Evolutionary conservation across 2,113 vertebrate genomes (phyloP), one percentile per base, ranked within the genome.

Genomic region (Picathartes gymnocephalus): DNA sequence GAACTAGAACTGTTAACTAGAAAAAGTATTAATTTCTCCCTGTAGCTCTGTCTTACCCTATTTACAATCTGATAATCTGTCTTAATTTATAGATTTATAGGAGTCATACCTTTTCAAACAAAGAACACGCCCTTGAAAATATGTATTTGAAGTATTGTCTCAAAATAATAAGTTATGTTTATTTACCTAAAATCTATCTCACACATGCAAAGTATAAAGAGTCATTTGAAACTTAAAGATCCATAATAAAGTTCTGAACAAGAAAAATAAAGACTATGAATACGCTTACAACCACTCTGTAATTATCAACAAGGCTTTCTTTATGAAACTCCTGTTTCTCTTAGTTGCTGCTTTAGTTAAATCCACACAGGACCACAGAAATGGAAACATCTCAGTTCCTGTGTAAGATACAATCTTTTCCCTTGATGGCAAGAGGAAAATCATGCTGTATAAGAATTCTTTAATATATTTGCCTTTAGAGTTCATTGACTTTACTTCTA

Each of bases 291-390:
- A 72, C 60, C 85, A 83, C 81, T 79, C 85, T 76, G 57, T 70
- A 96, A 96, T 96, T 94, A 97, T 78, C 90, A 95, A 96, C 88
- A 95, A 95, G 92, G 87, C 72, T 95, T 96, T 91, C 91, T 95
- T 96, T 96, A 96, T 95, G 95, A 92, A 94, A 78, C 62, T 81
- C 86, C 72, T 91, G 69, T 96, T 97, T 97, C 93, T 96, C 77
- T 97, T 91, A 91, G 81, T 91, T 96, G 71, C 68, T 96, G 89
- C 77, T 82, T 96, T 95, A 92, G 86, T 93, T 96, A 94, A 93
- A 88, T 84, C 91, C 90, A 92, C 89, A 92, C n/a, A 90, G 82
- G 90, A 93, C 65, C 90, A 91, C 78, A 92, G 94, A 97, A 95
- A 96, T 78, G 81, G 92, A 97, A 96, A 97, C 90, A 96, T 78